Base-by-base conservation (phyloP, 1,140 invertebrate species). In the Hesperophylax magnus region DNA sequence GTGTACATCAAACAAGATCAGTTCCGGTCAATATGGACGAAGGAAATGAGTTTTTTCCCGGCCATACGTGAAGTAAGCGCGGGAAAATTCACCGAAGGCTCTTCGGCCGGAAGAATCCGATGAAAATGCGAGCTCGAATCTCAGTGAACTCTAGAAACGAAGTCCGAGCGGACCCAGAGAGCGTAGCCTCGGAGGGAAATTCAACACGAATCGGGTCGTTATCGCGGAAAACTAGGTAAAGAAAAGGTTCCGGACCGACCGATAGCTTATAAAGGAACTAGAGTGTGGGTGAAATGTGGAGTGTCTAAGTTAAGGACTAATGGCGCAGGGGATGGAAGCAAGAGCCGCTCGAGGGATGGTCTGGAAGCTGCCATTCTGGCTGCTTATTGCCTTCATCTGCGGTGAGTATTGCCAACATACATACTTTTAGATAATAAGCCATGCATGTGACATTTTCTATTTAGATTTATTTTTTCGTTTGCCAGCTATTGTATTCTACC, bases 261-360 rank as follows among this genome's bases (percentile, higher is more conserved):
- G 39, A 67, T 65, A 61, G 7, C 39, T 39, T 53, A 24, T 56
- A 54, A 54, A 53, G 31, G 53, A 27, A 56, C 67, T 74, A 11
- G 27, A 74, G 71, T 74, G 71, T 24, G 53, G 52, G 71, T 27
- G 71, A 54, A 24, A 74, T 74, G 71, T 54, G 47, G 71, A 74
- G 71, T 54, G 71, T 56, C 81, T 75, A 86, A 87, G 86, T 85
- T 84, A 84, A 84, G 83, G 80, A 83, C 78, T 80, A 77, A 82
- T 85, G 83, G 84, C 31, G 63, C 39, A 15, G 20, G 72, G 77
- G 18, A 79, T 58, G 54, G 53, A 39, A 39, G 34, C 34, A 1
- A 39, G 34, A 39, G 34, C 7, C 34, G 34, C 34, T 18, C 31
- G n/a, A 56, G 27, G 75, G 24, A 17, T 27, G 47, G 24, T 2